These are phyloP conservation scores for Tursiops truncatus DNA, from an alignment of 2,113 vertebrate genomes.

Conservation along the genomic window DNA sequence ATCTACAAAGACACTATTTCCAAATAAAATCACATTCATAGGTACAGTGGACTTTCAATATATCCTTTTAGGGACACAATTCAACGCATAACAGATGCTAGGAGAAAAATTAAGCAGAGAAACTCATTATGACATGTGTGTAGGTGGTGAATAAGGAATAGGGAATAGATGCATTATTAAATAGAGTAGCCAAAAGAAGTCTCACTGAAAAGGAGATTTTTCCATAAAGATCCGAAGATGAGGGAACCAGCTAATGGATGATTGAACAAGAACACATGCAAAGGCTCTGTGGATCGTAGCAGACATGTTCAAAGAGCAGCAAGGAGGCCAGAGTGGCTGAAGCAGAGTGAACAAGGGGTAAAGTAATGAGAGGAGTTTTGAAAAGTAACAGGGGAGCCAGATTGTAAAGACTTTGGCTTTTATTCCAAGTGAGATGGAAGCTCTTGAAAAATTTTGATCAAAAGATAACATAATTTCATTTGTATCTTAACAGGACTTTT, in stretches of 20 bases:
- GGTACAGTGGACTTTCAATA: background rate
- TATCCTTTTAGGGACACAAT: background rate
- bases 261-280: background rate
- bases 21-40: background rate
- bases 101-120: slow-evolving; percentile 29
- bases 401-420: background rate
- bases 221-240: background rate
- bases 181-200: background rate
- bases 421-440: background rate
- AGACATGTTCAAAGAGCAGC: background rate
- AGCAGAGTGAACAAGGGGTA: background rate
- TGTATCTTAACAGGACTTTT: background rate
- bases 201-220: background rate
- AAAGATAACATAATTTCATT: background rate
- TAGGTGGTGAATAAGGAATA: background rate
- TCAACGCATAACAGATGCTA: background rate
- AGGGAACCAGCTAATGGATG: background rate
- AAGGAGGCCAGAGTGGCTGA: background rate
- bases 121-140: background rate
- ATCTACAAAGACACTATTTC: background rate
- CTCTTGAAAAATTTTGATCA: background rate
- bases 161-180: background rate
- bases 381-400: background rate
- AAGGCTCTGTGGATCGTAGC: background rate
- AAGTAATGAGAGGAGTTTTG: background rate